phyloP scores from a whole-genome alignment of 2,888 invertebrate genomes.

The Cylindroiulus punctatus region DNA sequence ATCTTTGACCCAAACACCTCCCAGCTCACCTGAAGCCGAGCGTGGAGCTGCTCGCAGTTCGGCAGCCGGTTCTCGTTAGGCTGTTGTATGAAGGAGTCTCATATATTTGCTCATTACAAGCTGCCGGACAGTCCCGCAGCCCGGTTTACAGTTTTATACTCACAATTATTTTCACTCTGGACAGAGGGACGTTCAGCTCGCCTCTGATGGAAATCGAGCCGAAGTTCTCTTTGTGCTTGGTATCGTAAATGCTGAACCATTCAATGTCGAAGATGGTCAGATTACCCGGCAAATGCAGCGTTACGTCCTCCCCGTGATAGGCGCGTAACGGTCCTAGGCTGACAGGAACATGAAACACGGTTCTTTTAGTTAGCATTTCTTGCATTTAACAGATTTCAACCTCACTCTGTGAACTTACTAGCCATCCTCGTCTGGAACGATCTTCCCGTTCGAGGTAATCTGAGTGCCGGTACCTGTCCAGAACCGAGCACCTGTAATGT shows the following conservation, averaged over 20 bases:
- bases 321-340: constrained; percentile 82
- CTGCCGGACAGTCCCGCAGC: background rate
- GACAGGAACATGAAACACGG: constrained; percentile 33
- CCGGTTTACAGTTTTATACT: constrained; percentile 59
- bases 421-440: constrained; percentile 90
- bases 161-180: constrained; percentile 73
- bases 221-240: constrained; percentile 74
- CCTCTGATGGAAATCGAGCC: constrained; percentile 82
- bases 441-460: constrained; percentile 81
- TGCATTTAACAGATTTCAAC: background rate
- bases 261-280: constrained; percentile 82
- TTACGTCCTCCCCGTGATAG: constrained; percentile 79
- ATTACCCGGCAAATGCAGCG: constrained; percentile 81
- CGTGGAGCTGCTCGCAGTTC: constrained; percentile 86
- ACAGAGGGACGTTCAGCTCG: constrained; percentile 86
- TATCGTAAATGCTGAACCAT: constrained; percentile 85
- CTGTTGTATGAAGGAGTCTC: constrained; percentile 56
- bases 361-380: background rate
- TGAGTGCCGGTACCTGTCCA: constrained; percentile 91
- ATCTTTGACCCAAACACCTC: constrained; percentile 89
- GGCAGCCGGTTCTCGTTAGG: constrained; percentile 73
- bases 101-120: constrained; percentile 10
- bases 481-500: constrained; percentile 72
- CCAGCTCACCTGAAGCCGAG: constrained; percentile 85
- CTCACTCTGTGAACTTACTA: constrained; percentile 76